Evolutionary conservation across 2,797 vertebrate genomes (phyloP).

Genomic region (Poliocrania exsul): DNA sequence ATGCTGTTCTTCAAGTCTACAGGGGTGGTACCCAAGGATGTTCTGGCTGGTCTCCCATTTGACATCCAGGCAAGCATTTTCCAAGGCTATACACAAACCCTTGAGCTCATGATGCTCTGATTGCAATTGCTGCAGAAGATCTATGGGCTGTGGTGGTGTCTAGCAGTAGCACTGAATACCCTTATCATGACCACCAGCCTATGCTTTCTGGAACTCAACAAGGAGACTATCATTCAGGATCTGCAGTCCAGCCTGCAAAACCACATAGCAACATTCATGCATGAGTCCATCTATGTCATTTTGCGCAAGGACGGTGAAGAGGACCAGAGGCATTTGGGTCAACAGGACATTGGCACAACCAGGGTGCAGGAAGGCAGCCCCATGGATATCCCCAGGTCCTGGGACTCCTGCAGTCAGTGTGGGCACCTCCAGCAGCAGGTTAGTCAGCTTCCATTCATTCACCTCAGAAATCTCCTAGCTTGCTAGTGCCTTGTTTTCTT

Average conservation of each 20-base stretch:
- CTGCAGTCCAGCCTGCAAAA: not conserved
- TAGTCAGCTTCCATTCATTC: not conserved
- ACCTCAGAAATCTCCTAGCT: not conserved
- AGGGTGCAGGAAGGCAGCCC: not conserved
- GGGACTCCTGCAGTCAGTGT: not conserved
- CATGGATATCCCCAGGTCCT: fast-evolving
- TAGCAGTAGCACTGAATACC: not conserved
- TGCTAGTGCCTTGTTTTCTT: not conserved
- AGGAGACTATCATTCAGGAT: not conserved
- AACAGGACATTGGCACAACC: not conserved
- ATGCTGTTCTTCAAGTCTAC: not conserved
- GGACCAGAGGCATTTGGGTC: not conserved
- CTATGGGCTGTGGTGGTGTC: not conserved
- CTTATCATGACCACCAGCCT: not conserved
- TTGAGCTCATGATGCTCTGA: fast-evolving
- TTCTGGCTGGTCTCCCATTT: fast-evolving
- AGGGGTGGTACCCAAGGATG: not conserved
- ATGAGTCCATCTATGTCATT: too few relatives aligned
- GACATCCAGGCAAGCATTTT: not conserved
- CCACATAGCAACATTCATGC: not conserved
- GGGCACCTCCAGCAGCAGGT: not conserved
- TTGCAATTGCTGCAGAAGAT: not conserved
- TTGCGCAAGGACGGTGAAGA: fast-evolving
- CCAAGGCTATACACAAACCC: not conserved
- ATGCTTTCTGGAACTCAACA: not conserved